phyloP scores from a whole-genome alignment of 2,797 vertebrate species.

The Buceros bicornis region DNA sequence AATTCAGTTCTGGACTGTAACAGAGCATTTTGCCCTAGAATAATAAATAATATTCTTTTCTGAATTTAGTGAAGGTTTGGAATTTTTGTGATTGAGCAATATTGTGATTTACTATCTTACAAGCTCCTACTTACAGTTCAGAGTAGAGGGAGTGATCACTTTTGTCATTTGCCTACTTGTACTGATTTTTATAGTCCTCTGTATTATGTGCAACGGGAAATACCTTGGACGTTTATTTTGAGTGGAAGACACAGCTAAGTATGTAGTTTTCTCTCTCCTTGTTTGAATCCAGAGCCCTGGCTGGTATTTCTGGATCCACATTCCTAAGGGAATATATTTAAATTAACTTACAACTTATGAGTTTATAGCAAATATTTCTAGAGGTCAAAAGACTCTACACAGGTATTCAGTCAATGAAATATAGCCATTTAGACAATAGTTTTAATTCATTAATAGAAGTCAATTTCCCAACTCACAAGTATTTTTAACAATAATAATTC shows the following conservation, averaged over 20 bases:
- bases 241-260: not conserved
- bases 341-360: not conserved
- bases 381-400: not conserved
- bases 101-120: not conserved
- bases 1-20: not conserved
- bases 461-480: not conserved
- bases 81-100: not conserved
- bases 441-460: not conserved
- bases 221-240: not conserved
- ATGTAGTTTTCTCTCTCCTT: not conserved
- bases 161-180: not conserved
- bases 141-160: not conserved
- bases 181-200: not conserved
- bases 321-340: not conserved
- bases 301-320: not conserved
- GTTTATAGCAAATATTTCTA: not conserved
- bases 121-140: not conserved
- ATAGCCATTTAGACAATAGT: not conserved
- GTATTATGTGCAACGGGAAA: not conserved
- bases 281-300: not conserved
- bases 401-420: not conserved
- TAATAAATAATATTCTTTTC: not conserved
- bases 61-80: not conserved
- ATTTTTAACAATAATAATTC: not conserved
- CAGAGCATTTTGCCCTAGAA: not conserved